These are phyloP conservation scores for Coregonus sp. DNA, from an alignment of 2,797 vertebrate genomes.

Conservation along the genomic window DNA sequence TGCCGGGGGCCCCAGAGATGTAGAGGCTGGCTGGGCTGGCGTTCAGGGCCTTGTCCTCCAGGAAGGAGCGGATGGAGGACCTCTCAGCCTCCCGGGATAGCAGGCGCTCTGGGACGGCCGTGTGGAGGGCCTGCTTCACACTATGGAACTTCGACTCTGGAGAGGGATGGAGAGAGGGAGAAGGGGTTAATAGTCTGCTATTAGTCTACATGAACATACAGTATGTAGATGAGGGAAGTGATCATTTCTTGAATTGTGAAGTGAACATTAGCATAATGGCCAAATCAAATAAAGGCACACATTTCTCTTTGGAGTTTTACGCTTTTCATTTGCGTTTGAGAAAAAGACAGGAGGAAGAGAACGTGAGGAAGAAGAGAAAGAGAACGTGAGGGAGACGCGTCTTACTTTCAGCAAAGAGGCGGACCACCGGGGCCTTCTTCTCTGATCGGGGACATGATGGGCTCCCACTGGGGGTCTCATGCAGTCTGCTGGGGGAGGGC, in stretches of 20 bases:
- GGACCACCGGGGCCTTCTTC: constrained; percentile 33
- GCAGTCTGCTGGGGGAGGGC: constrained; percentile 33
- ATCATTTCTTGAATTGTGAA: too few relatives aligned
- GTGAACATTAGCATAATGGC: too few relatives aligned
- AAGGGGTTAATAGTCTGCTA: background rate
- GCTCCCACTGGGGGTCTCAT: constrained; percentile 62
- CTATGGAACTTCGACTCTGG: constrained; percentile 82
- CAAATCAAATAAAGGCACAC: background rate
- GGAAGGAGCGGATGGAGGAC: constrained; percentile 77
- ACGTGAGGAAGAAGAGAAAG: background rate
- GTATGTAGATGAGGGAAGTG: too few relatives aligned
- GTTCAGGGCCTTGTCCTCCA: constrained; percentile 75
- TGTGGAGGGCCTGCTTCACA: constrained; percentile 87
- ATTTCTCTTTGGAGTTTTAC: background rate
- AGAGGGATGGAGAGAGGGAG: background rate
- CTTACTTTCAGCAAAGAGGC: constrained; percentile 83
- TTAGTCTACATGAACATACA: background rate
- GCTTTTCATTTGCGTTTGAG: background rate
- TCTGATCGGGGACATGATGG: background rate
- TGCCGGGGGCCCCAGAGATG: constrained; percentile 91
- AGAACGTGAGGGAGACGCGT: constrained; percentile 21
- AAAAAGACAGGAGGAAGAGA: background rate
- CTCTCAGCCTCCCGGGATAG: constrained; percentile 82
- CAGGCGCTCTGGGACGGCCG: constrained; percentile 83
- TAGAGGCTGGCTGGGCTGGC: constrained; percentile 86